Evolutionary conservation across 2,888 invertebrate genomes (phyloP).

Genomic region (Nephrotoma appendiculata): DNA sequence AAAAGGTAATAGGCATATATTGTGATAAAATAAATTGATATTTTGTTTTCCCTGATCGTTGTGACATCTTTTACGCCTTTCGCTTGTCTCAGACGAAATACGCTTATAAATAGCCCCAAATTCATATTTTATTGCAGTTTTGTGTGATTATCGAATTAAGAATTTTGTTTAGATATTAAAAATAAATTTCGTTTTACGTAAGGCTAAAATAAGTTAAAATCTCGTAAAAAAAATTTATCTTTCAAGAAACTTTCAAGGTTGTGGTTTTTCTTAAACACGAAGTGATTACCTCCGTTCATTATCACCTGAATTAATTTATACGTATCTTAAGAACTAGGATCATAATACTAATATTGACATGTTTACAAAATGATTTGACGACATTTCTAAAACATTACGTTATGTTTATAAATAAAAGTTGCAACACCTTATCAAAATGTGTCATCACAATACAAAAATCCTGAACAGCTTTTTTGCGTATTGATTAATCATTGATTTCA

Average conservation of each 20-base stretch:
- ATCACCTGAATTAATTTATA: not conserved
- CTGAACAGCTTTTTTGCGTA: not conserved
- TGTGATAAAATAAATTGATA: not conserved
- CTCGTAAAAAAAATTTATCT: not conserved
- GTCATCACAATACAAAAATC: not conserved
- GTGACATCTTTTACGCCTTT: not conserved
- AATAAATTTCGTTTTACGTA: not conserved
- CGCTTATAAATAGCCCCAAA: not conserved
- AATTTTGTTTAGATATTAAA: not conserved
- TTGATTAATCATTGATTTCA: constrained; percentile 15
- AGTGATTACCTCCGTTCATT: not conserved
- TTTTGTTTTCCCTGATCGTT: not conserved
- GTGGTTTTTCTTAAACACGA: not conserved
- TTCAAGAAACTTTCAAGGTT: not conserved
- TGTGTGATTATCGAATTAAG: not conserved
- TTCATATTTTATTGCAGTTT: not conserved
- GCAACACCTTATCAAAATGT: not conserved
- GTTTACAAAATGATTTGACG: not conserved
- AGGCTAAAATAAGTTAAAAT: not conserved
- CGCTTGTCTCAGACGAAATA: not conserved
- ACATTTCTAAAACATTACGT: not conserved
- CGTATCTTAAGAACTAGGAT: not conserved
- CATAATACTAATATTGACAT: not conserved
- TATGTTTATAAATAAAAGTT: not conserved
- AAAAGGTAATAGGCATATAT: not conserved